Evolutionary conservation across 2,888 invertebrate genomes (phyloP).

Genomic region (Drosophila picticornis): DNA sequence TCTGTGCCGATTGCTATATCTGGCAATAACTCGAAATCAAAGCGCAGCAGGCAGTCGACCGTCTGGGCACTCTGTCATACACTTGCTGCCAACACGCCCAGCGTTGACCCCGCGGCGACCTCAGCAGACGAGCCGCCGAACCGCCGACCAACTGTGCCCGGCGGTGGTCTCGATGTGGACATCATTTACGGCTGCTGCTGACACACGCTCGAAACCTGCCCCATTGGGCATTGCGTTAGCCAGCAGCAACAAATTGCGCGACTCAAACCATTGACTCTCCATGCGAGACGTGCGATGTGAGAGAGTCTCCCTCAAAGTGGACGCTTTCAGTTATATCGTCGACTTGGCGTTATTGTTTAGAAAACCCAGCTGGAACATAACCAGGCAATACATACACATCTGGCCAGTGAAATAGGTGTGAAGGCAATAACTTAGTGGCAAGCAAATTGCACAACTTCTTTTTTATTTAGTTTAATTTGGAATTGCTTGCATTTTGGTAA

Average conservation of each 20-base stretch:
- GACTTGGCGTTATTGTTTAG: slow-evolving; percentile 70
- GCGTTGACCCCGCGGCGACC: slow-evolving; percentile 55
- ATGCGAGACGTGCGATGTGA: slow-evolving; percentile 3
- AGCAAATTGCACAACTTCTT: background rate
- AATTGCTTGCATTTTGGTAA: background rate
- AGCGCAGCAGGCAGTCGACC: slow-evolving; percentile 66
- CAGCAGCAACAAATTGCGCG: slow-evolving; percentile 57
- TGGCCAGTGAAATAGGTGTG: background rate
- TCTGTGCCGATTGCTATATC: slow-evolving; percentile 62
- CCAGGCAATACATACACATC: slow-evolving; percentile 12
- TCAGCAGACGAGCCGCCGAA: background rate
- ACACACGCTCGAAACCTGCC: slow-evolving; percentile 71
- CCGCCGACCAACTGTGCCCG: slow-evolving; percentile 3
- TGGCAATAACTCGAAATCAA: slow-evolving; percentile 78
- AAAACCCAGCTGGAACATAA: slow-evolving; percentile 49
- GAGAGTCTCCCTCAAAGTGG: slow-evolving; percentile 12
- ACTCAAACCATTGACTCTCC: slow-evolving; percentile 32
- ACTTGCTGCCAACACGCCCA: slow-evolving; percentile 65
- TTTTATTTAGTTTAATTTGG: background rate
- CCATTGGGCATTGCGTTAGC: slow-evolving; percentile 58
- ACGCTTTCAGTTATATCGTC: slow-evolving; percentile 57
- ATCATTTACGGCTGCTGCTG: slow-evolving; percentile 75
- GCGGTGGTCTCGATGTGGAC: slow-evolving; percentile 57
- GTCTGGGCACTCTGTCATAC: slow-evolving; percentile 66
- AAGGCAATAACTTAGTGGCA: background rate